Conservation (phyloP, 2,797 vertebrate species). For the Octomys mimax region DNA sequence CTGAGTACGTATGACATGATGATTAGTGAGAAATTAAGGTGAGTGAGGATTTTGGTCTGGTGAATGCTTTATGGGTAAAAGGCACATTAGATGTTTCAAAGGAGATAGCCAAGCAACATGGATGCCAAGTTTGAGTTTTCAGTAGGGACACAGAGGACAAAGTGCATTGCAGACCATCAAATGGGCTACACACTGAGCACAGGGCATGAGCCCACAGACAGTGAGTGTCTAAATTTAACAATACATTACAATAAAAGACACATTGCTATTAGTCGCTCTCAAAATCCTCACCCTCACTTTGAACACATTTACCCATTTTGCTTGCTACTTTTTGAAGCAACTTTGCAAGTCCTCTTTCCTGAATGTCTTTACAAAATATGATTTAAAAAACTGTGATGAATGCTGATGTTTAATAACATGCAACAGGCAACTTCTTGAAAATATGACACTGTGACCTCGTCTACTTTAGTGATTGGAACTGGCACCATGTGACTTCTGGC, state of each 20-base stretch:
- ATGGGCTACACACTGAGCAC: background rate
- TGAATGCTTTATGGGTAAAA: background rate
- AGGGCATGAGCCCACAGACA: background rate
- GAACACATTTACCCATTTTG: background rate
- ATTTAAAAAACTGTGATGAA: background rate
- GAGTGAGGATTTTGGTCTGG: background rate
- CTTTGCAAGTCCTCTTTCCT: background rate
- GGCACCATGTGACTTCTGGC: background rate
- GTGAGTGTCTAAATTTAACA: background rate
- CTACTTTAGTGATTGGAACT: background rate
- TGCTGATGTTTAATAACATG: background rate
- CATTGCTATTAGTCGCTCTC: background rate
- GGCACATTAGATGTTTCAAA: background rate
- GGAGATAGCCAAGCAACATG: background rate
- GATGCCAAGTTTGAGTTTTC: background rate
- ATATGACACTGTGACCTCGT: background rate
- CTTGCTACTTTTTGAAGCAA: background rate
- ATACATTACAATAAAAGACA: background rate
- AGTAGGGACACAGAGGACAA: background rate
- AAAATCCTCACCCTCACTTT: background rate
- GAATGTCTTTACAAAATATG: background rate
- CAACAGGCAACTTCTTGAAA: background rate
- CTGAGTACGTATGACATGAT: background rate
- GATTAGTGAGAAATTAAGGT: conserved; percentile 23
- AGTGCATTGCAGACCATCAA: background rate